Evolutionary conservation across 2,797 vertebrate species (phyloP), one percentile per base, ranked within the genome.

Genomic region (Crenuchus spilurus): DNA sequence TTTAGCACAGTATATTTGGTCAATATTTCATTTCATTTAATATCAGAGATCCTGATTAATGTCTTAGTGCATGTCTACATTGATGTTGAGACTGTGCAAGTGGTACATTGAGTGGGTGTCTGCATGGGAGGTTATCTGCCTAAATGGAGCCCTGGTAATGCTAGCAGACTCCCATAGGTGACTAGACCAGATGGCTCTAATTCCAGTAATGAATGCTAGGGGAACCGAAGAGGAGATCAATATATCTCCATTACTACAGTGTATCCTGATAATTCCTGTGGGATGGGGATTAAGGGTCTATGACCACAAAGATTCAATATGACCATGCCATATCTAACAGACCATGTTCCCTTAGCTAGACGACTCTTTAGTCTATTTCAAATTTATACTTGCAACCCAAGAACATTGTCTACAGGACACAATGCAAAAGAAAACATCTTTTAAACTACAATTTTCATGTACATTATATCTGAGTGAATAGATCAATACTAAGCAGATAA

Each of bases 181-280:
- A 86, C 49, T 80, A 86, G 86, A 82, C 82, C 90, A 86, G 84
- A 87, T 90, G 88, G 87, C 82, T 83, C 46, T 73, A 70, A 84
- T 90, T 90, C 87, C 84, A 49, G 88, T 86, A 90, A 87, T 82
- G 78, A 61, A 83, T 82, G 77, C 76, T 76, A 62, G 16, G 58
- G 74, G 77, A 82, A 75, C 84, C 84, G 81, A 86, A 88, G 79
- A 77, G 52, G 48, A 57, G 70, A 93, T 93, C 92, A 88, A 93
- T 93, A 92, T 76, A 70, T 85, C 31, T 77, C 90, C 91, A 92
- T 93, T 91, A 90, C 79, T 46, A 78, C 72, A 46, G 75, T 77
- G 75, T 22, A 70, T 81, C 87, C 78, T 73, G 82, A 84, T 77
- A 75, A 86, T 35, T 63, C 77, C 76, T 60, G 41, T 18, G 74